These are phyloP conservation scores for Nomada fucata DNA, from an alignment of 2,888 invertebrate genomes.

Conservation along the genomic window DNA sequence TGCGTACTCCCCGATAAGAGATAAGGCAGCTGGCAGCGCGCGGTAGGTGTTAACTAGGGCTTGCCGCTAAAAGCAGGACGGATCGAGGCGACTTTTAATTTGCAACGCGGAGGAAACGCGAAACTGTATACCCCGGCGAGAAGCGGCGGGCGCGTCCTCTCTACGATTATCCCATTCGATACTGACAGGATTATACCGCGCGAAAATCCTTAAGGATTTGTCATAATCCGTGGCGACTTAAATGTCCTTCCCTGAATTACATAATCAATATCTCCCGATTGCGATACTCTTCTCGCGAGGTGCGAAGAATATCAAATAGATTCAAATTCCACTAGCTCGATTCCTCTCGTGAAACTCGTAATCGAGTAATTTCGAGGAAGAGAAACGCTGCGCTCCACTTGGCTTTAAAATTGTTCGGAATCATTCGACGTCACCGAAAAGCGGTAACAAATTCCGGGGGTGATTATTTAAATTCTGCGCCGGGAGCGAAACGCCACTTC, in stretches of 20 bases:
- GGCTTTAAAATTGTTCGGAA: constrained; percentile 17
- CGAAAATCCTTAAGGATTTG: constrained; percentile 31
- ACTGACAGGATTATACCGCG: neutral
- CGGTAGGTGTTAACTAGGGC: too few relatives aligned
- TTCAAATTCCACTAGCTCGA: neutral
- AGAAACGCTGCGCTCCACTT: constrained; percentile 6
- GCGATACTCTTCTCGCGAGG: neutral
- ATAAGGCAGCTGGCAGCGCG: neutral
- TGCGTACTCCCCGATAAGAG: neutral
- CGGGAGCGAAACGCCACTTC: neutral
- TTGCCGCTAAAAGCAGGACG: too few relatives aligned
- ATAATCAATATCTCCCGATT: constrained; percentile 40
- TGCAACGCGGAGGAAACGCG: too few relatives aligned
- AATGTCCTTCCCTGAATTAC: constrained; percentile 8
- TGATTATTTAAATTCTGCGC: constrained; percentile 23
- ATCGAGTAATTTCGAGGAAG: constrained; percentile 19
- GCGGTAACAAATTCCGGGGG: constrained; percentile 14
- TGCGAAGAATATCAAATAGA: neutral
- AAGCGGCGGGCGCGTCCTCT: too few relatives aligned
- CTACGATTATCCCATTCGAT: constrained; percentile 4
- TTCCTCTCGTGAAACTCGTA: constrained; percentile 8
- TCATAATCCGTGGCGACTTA: constrained; percentile 7
- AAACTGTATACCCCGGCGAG: too few relatives aligned
- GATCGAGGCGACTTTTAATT: too few relatives aligned
- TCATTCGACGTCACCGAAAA: constrained; percentile 4